These are phyloP conservation scores for Odontocerum albicorne DNA, from an alignment of 2,888 invertebrate species.

Conservation along the genomic window DNA sequence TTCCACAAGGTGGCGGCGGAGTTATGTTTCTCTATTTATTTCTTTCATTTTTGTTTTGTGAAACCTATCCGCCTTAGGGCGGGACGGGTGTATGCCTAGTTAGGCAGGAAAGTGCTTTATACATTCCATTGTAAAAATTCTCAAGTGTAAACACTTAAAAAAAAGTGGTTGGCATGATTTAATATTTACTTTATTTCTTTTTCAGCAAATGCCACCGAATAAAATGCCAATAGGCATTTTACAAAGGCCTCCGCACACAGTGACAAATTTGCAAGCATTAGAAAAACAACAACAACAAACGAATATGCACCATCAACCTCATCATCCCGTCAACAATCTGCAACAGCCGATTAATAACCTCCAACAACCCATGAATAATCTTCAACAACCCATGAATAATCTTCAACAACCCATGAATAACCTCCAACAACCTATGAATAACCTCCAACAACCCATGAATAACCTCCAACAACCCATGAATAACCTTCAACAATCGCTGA, in stretches of 20 bases:
- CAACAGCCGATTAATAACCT: constrained; percentile 41
- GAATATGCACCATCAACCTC: constrained; percentile 8
- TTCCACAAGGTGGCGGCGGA: too few relatives aligned
- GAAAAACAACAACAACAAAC: constrained; percentile 28
- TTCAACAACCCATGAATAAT: background rate
- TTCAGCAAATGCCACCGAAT: constrained; percentile 11
- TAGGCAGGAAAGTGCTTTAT: too few relatives aligned
- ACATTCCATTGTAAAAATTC: too few relatives aligned
- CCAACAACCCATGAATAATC: constrained; percentile 37
- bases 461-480: constrained; percentile 13
- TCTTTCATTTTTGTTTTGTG: too few relatives aligned
- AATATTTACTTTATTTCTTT: background rate
- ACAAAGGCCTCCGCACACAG: constrained; percentile 9
- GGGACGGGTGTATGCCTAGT: too few relatives aligned
- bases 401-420: constrained; percentile 34
- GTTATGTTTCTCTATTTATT: too few relatives aligned
- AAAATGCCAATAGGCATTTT: constrained; percentile 16
- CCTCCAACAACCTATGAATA: constrained; percentile 39
- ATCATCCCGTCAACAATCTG: background rate
- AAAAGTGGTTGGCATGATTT: too few relatives aligned
- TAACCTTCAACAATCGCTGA: constrained; percentile 8
- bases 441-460: constrained; percentile 9
- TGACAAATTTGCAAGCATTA: constrained; percentile 22
- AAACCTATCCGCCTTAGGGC: too few relatives aligned
- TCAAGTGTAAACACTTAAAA: too few relatives aligned